Evolutionary conservation across 2,797 vertebrate genomes (phyloP).

Genomic region (Rhadinocentrus ornatus): DNA sequence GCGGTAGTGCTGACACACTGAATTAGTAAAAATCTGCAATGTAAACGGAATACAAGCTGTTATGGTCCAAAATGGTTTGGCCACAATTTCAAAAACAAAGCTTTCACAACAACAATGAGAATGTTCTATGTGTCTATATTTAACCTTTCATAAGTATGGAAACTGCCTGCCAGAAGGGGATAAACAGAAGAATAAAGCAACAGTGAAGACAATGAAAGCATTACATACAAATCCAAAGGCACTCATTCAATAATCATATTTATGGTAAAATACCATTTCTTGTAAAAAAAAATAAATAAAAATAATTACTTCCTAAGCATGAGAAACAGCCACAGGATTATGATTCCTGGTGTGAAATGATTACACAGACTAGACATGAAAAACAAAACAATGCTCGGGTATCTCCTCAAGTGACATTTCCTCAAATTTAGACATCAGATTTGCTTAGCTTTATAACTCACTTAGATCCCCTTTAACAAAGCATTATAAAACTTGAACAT

Average conservation of each 20-base stretch:
- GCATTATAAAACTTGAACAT: background rate
- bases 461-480: too few relatives aligned
- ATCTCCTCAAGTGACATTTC: conserved; percentile 19
- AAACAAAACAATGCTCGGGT: background rate
- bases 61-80: conserved; percentile 19
- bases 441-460: background rate
- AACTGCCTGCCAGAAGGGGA: background rate
- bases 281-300: background rate
- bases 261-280: background rate
- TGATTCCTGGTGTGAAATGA: background rate
- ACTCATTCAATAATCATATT: background rate
- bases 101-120: background rate
- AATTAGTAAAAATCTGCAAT: conserved; percentile 38
- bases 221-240: background rate
- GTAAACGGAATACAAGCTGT: conserved; percentile 23
- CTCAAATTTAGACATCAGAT: background rate
- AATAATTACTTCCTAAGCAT: background rate
- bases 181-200: background rate
- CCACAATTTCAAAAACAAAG: conserved; percentile 22
- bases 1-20: conserved; percentile 42
- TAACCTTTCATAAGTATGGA: background rate
- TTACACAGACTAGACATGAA: conserved; percentile 14
- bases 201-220: background rate
- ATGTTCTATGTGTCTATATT: background rate
- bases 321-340: conserved; percentile 3